phyloP scores from a whole-genome alignment of 2,113 vertebrate species.

The Coptodon bakossiorum region DNA sequence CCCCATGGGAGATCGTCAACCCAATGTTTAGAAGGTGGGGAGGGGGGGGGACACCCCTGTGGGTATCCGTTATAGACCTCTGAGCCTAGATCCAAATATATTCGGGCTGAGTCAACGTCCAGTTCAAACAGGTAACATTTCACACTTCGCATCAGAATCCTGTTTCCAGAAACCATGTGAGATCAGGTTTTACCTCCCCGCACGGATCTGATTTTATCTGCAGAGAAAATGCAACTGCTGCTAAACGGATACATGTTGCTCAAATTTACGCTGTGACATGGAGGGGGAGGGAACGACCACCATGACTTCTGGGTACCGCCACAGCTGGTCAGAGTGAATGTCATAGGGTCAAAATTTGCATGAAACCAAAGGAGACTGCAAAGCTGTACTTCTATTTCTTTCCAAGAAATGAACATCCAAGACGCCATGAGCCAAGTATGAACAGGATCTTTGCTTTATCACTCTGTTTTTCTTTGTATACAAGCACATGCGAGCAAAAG shows the following conservation, averaged over 20 bases:
- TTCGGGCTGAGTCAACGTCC: not conserved
- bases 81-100: not conserved
- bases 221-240: not conserved
- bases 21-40: conserved; percentile 7
- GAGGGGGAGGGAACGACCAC: not conserved
- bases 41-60: not conserved
- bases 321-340: not conserved
- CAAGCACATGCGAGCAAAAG: not conserved
- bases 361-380: not conserved
- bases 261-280: not conserved
- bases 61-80: not conserved
- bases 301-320: not conserved
- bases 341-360: not conserved
- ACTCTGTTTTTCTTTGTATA: not conserved
- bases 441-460: not conserved
- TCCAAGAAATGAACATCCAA: not conserved
- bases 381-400: not conserved
- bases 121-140: not conserved
- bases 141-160: not conserved
- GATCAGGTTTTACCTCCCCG: not conserved
- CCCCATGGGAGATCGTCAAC: not conserved
- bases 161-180: not conserved
- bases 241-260: not conserved
- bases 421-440: not conserved
- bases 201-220: not conserved